These are phyloP conservation scores for Molanna angustata DNA, from an alignment of 2,888 invertebrate genomes.

Conservation along the genomic window DNA sequence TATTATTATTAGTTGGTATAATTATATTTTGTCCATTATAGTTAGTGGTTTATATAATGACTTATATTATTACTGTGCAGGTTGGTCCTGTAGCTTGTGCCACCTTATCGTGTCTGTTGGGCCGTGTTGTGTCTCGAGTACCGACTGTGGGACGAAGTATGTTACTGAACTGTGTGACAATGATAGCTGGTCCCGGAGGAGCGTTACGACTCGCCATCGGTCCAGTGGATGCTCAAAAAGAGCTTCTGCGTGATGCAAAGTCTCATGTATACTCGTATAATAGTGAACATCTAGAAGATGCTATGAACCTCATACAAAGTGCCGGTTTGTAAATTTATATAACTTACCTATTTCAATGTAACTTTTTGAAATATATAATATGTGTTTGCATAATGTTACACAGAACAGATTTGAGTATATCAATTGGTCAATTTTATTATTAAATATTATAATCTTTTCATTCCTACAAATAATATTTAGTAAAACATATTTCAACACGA, in stretches of 20 bases:
- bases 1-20: too few species aligned
- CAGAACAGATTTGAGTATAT: too few species aligned
- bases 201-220: slow-evolving; percentile 62
- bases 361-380: not conserved
- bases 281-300: slow-evolving; percentile 67
- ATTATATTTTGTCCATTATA: too few species aligned
- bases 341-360: not conserved
- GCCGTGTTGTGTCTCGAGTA: slow-evolving; percentile 60
- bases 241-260: slow-evolving; percentile 21
- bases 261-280: slow-evolving; percentile 47
- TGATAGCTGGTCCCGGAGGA: slow-evolving; percentile 67
- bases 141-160: slow-evolving; percentile 43
- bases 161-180: slow-evolving; percentile 67
- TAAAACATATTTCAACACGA: too few species aligned
- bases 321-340: slow-evolving; percentile 51
- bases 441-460: too few species aligned
- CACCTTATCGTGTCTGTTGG: slow-evolving; percentile 67
- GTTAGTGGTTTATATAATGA: too few species aligned
- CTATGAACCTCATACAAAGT: slow-evolving; percentile 71
- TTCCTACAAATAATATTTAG: too few species aligned
- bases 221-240: slow-evolving; percentile 67
- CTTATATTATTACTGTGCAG: slow-evolving; percentile 46
- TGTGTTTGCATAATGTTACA: too few species aligned
- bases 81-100: slow-evolving; percentile 76
- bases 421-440: too few species aligned